These are phyloP conservation scores for Aspidoscelis tigris DNA, from an alignment of 2,113 vertebrate genomes.

Conservation along the genomic window DNA sequence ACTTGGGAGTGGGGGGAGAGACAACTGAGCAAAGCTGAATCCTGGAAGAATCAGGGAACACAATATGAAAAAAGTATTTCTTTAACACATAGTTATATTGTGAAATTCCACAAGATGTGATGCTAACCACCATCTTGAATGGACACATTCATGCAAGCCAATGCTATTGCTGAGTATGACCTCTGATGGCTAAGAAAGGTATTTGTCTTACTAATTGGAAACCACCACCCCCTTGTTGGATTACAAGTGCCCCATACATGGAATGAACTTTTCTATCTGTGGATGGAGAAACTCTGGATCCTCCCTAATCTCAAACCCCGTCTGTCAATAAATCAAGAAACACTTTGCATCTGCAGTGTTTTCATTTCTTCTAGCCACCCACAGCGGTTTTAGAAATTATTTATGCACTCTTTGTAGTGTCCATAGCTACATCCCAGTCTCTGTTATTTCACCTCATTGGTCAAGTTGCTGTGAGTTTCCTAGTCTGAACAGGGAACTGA, in stretches of 20 bases:
- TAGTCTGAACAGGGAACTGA: background rate
- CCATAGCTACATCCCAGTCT: fast-evolving
- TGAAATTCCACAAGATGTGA: too few species aligned
- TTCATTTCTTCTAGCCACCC: background rate
- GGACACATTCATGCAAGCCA: too few species aligned
- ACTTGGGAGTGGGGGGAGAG: too few species aligned
- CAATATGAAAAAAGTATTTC: too few species aligned
- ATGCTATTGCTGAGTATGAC: too few species aligned
- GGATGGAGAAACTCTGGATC: background rate
- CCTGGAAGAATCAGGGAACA: too few species aligned
- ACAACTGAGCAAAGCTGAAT: too few species aligned
- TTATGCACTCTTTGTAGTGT: too few species aligned
- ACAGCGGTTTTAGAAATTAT: background rate
- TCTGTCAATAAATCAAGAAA: background rate
- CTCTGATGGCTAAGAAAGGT: too few species aligned
- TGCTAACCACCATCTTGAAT: too few species aligned
- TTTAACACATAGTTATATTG: too few species aligned
- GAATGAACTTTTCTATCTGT: background rate
- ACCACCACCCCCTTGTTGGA: background rate
- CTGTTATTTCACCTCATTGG: background rate
- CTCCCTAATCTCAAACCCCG: background rate
- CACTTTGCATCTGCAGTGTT: fast-evolving
- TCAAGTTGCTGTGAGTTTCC: fast-evolving
- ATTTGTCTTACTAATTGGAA: background rate
- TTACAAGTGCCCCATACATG: background rate